Evolutionary conservation across 1,140 invertebrate genomes (phyloP).

Genomic region (Notospermus geniculatus): DNA sequence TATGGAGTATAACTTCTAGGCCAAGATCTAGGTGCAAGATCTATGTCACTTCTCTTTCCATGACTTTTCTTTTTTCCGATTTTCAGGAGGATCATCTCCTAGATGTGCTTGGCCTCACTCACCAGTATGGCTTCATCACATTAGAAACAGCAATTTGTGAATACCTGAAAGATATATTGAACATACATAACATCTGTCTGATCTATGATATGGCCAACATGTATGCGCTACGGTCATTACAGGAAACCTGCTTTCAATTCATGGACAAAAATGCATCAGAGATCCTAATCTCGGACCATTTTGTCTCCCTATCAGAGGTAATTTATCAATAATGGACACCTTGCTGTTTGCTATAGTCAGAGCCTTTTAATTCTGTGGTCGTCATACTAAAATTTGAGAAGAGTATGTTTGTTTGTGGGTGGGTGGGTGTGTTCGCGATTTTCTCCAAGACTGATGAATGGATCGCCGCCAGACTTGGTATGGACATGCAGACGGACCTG

Average conservation of each 20-base stretch:
- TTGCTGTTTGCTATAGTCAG: no score
- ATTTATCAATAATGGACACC: not conserved
- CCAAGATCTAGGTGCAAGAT: no score
- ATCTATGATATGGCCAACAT: conserved; percentile 87
- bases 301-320: conserved; percentile 80
- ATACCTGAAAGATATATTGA: conserved; percentile 84
- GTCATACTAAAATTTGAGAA: no score
- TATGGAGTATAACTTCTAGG: no score
- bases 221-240: conserved; percentile 67
- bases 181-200: conserved; percentile 84
- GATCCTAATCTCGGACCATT: conserved; percentile 79
- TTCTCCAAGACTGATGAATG: no score
- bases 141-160: conserved; percentile 89
- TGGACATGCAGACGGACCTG: no score
- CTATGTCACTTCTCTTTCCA: no score
- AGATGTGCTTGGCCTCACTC: conserved; percentile 83
- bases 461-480: no score
- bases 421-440: no score
- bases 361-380: no score
- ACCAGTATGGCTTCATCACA: conserved; percentile 93
- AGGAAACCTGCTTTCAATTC: conserved; percentile 67
- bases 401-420: no score
- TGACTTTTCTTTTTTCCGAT: conserved; percentile 10
- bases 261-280: conserved; percentile 85
- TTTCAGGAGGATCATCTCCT: conserved; percentile 77